A percentile compares a stretch with the other conserved stretches of the same genome.
phyloP scores from a whole-genome alignment of 2,113 vertebrate species.

The Amphilophus citrinellus region DNA sequence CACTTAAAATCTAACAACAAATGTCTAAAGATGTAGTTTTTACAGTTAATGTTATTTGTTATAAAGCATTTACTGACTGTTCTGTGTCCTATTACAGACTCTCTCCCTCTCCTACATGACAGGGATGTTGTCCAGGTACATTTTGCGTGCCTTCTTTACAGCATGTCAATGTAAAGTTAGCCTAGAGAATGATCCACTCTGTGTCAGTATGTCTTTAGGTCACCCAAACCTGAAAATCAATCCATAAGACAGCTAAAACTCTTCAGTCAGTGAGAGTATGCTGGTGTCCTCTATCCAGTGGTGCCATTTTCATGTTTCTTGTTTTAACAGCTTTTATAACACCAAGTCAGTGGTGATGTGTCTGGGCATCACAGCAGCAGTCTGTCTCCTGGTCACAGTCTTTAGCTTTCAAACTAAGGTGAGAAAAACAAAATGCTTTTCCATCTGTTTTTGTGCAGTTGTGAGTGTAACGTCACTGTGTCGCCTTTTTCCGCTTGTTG shows the following conservation, averaged over 20 bases:
- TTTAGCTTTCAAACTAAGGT: conserved; percentile 98
- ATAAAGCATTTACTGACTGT: neutral
- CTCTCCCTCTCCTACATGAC: conserved; percentile 95
- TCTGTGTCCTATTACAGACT: conserved; percentile 81
- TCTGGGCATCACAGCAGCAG: conserved; percentile 90
- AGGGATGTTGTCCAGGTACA: conserved; percentile 92
- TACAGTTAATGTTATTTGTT: neutral
- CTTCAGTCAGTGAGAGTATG: neutral
- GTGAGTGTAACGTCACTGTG: neutral
- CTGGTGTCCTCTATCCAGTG: neutral
- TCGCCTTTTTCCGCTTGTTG: neutral
- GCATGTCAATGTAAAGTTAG: neutral
- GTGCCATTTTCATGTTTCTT: neutral
- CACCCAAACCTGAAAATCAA: neutral
- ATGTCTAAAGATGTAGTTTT: neutral
- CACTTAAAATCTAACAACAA: neutral
- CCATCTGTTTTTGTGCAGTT: neutral
- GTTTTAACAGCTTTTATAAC: conserved; percentile 87
- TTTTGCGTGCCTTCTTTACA: neutral
- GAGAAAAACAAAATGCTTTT: conserved; percentile 22
- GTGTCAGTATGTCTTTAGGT: neutral
- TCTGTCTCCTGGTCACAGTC: conserved; percentile 89
- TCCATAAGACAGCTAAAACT: neutral
- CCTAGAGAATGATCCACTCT: neutral
- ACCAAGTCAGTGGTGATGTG: conserved; percentile 94